A percentile compares a stretch with the other conserved stretches of the same genome.
Conservation (phyloP, 2,888 invertebrate species). For the Yponomeuta malinellus region DNA sequence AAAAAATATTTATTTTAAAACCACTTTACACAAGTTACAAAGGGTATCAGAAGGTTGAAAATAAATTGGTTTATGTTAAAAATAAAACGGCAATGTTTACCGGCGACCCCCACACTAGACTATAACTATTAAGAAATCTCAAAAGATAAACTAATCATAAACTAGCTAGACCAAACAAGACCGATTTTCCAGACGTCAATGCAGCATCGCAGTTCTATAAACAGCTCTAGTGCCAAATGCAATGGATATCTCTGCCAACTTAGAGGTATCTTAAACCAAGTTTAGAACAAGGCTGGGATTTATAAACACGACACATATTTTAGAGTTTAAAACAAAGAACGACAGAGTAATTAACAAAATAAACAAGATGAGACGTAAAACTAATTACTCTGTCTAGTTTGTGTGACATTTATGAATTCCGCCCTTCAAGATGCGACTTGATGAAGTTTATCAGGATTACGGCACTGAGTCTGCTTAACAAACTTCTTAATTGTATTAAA, state of each 20-base stretch:
- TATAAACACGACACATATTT: not conserved
- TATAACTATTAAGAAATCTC: too few species aligned
- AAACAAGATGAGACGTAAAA: not conserved
- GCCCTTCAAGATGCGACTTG: not conserved
- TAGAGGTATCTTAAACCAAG: not conserved
- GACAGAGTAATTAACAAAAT: too few species aligned
- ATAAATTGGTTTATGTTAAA: too few species aligned
- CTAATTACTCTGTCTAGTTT: not conserved
- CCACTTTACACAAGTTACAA: too few species aligned
- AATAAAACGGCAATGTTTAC: too few species aligned
- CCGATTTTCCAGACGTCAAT: not conserved
- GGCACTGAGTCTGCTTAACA: slow-evolving; percentile 9
- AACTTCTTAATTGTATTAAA: slow-evolving; percentile 13
- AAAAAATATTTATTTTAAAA: too few species aligned
- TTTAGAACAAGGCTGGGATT: not conserved
- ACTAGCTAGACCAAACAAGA: not conserved
- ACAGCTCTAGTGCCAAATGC: slow-evolving; percentile 19
- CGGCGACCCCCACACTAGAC: too few species aligned
- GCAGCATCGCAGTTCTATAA: not conserved
- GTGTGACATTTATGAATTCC: not conserved
- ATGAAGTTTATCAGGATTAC: slow-evolving; percentile 6
- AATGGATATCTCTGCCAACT: slow-evolving; percentile 17
- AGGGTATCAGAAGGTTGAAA: too few species aligned
- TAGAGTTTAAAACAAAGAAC: too few species aligned
- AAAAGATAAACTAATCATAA: not conserved